phyloP scores from a whole-genome alignment of 1,140 invertebrate genomes.

The Polypedilum pembai region DNA sequence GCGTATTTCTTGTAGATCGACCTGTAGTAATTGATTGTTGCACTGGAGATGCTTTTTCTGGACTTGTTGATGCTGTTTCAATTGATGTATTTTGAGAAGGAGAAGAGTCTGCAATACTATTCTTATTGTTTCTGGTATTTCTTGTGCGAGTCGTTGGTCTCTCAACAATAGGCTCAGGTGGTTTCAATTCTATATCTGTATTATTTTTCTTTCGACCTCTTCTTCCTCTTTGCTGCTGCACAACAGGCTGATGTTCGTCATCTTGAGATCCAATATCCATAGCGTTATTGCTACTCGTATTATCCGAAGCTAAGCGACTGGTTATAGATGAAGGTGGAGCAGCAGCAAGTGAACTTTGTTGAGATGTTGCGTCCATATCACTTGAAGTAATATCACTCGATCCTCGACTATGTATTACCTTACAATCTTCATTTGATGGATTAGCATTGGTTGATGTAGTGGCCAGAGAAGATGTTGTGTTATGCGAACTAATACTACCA shows the following conservation, averaged over 20 bases:
- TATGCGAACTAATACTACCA: constrained; percentile 43
- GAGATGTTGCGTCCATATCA: constrained; percentile 40
- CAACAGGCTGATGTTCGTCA: neutral
- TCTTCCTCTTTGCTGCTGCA: neutral
- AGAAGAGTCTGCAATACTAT: neutral
- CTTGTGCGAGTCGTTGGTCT: constrained; percentile 31
- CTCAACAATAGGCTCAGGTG: constrained; percentile 31
- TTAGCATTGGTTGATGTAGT: constrained; percentile 33
- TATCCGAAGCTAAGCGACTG: constrained; percentile 34
- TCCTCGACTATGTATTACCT: constrained; percentile 40
- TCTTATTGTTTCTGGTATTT: constrained; percentile 28
- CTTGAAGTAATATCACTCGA: constrained; percentile 41
- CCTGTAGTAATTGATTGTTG: constrained; percentile 31
- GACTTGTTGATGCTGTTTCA: neutral
- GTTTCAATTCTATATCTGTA: neutral
- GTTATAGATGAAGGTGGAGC: constrained; percentile 31
- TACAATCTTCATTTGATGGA: constrained; percentile 39
- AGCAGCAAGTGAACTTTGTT: constrained; percentile 42
- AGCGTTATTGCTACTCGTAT: constrained; percentile 37
- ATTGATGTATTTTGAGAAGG: neutral
- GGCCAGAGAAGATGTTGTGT: constrained; percentile 35
- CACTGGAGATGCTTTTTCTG: neutral
- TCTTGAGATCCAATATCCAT: constrained; percentile 42
- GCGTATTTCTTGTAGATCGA: constrained; percentile 26
- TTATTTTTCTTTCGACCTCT: neutral